Evolutionary conservation across 2,888 invertebrate species (phyloP).

Genomic region (Sarcophaga variegata): DNA sequence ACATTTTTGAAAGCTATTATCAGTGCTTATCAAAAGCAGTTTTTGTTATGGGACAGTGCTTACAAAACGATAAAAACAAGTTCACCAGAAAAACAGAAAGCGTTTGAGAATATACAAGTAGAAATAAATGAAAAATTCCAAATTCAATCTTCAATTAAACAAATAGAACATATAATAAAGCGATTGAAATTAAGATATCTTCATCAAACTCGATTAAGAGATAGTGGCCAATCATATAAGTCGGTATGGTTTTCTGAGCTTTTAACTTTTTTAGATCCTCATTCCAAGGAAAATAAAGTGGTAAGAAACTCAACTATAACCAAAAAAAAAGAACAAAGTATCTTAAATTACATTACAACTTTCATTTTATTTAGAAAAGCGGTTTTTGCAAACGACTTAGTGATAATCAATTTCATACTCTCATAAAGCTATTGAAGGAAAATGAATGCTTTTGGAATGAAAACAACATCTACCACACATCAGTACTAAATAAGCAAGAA

Average conservation of each 20-base stretch:
- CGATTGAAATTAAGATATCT: conserved; percentile 56
- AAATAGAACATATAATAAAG: conserved; percentile 59
- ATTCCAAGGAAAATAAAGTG: conserved; percentile 38
- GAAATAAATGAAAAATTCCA: conserved; percentile 52
- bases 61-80: conserved; percentile 29
- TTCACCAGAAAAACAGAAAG: conserved; percentile 37
- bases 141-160: conserved; percentile 35
- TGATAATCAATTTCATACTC: conserved; percentile 33
- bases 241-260: conserved; percentile 76
- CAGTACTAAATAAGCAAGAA: conserved; percentile 51
- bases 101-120: conserved; percentile 20
- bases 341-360: neutral
- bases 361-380: conserved; percentile 30
- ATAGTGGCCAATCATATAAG: conserved; percentile 33
- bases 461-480: conserved; percentile 66
- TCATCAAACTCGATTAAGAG: conserved; percentile 33
- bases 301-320: neutral
- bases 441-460: conserved; percentile 68
- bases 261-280: conserved; percentile 73
- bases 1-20: conserved; percentile 55
- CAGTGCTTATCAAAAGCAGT: conserved; percentile 51
- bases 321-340: neutral
- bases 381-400: conserved; percentile 43
- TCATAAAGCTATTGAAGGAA: conserved; percentile 53
- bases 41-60: conserved; percentile 42